These are phyloP conservation scores for Microcebus tavaratra DNA, from an alignment of 2,113 vertebrate species.

Conservation along the genomic window DNA sequence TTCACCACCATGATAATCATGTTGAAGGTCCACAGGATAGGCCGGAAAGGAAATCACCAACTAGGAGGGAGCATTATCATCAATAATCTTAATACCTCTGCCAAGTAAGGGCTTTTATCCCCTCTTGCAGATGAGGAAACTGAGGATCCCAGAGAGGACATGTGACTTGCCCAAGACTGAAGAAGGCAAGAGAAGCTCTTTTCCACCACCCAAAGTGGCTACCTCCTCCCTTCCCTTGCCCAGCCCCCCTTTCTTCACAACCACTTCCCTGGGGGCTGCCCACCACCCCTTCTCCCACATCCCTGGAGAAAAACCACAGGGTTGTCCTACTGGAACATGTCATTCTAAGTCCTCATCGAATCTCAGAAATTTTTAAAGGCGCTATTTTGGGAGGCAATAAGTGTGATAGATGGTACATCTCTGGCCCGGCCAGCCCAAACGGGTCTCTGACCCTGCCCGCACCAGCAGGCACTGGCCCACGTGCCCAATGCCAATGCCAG, in stretches of 20 bases:
- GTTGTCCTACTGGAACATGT: background rate
- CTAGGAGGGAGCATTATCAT: background rate
- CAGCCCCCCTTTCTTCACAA: background rate
- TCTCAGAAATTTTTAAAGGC: slow-evolving; percentile 38
- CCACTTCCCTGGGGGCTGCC: background rate
- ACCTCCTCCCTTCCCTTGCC: background rate
- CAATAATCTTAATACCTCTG: background rate
- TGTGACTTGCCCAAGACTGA: background rate
- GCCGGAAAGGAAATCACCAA: background rate
- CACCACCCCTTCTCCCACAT: background rate
- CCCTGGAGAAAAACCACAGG: slow-evolving; percentile 34
- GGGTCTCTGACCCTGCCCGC: background rate
- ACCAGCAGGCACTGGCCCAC: background rate
- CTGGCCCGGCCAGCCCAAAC: background rate
- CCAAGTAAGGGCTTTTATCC: background rate
- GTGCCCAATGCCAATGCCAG: slow-evolving; percentile 40
- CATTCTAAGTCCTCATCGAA: slow-evolving; percentile 45
- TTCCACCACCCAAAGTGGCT: background rate
- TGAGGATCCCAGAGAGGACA: background rate
- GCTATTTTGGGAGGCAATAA: slow-evolving; percentile 50
- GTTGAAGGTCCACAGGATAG: background rate
- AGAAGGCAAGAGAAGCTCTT: background rate
- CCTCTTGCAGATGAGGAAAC: background rate
- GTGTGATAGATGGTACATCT: background rate
- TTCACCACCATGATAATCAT: background rate